These are phyloP conservation scores for Coptodon rendalli DNA, from an alignment of 2,113 vertebrate species.

Conservation along the genomic window DNA sequence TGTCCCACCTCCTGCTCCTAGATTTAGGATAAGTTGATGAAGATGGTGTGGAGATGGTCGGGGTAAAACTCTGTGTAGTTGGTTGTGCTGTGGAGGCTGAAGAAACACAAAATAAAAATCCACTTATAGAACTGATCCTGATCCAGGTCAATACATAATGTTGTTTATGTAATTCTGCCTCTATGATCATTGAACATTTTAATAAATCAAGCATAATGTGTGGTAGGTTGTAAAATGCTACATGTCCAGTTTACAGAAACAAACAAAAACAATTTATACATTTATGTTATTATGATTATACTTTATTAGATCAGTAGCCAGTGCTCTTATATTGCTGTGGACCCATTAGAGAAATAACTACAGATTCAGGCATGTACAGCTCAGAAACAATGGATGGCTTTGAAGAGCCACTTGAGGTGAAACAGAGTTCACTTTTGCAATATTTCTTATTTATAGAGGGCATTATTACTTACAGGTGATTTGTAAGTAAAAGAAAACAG, in stretches of 20 bases:
- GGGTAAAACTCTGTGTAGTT: background rate
- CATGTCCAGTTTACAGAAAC: fast-evolving
- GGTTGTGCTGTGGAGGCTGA: background rate
- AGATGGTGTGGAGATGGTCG: background rate
- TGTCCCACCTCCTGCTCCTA: background rate
- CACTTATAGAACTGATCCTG: background rate
- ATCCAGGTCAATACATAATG: background rate
- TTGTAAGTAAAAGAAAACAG: background rate
- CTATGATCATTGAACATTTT: background rate
- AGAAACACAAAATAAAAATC: background rate
- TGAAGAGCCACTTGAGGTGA: background rate
- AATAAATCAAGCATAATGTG: background rate
- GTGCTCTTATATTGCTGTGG: background rate
- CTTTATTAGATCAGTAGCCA: background rate
- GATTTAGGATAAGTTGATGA: background rate
- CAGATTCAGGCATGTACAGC: background rate
- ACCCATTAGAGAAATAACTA: background rate
- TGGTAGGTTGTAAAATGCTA: background rate
- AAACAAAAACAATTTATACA: background rate
- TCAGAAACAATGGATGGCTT: background rate
- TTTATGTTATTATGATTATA: background rate
- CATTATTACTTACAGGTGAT: background rate
- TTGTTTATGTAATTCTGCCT: background rate
- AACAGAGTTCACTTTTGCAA: background rate
- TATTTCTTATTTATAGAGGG: background rate